Base-by-base conservation (phyloP, 2,888 invertebrate species). In the Lepidocyrtoides sp. region DNA sequence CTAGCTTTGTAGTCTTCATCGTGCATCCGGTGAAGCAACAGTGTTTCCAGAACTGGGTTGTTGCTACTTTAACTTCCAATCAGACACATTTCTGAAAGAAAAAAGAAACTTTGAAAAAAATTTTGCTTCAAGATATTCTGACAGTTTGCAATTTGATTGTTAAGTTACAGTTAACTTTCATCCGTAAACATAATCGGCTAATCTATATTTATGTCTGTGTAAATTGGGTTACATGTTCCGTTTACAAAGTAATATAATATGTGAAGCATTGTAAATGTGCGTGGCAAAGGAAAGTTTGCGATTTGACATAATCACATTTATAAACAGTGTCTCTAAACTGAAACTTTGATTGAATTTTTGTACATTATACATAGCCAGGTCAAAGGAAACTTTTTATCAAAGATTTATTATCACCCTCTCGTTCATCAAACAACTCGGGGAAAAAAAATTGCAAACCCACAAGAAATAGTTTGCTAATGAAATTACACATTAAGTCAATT, bases 21-120 rank as follows among this genome's bases (percentile, higher is more conserved):
- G 89, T 90, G 75, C 89, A 90, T 90, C 89, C 89, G 89, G 89
- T 90, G 89, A 84, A 90, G 89, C 89, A 90, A 90, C 89, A 90
- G 89, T 79, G 14, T 51, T 60, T 57, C 23, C 63, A 63, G 63
- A 26, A 14, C 79, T 12, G 57, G 54, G 32, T 20, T 57, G 79
- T n/a, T 57, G 57, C 17, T 79, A 12, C 44, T 79, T 10, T 8
- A 7, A 72, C 20, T 23, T 29, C 60, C 2, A 60, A 41, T 81
- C 0, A 14, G 36, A 23, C 0, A 36, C 41, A 48, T 63, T 26
- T 5, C 2, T 2, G 26, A 36, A 32, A 17, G 63, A 63, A 44
- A 1, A 12, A 12, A 8, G 2, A 8, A 41, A 41, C 8, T 41
- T 41, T 41, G 41, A 41, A 41, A 41, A 41, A 41, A 41, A 41